These are phyloP conservation scores for Chalcosyrphus nemorum DNA, from an alignment of 2,888 invertebrate genomes.

Conservation along the genomic window DNA sequence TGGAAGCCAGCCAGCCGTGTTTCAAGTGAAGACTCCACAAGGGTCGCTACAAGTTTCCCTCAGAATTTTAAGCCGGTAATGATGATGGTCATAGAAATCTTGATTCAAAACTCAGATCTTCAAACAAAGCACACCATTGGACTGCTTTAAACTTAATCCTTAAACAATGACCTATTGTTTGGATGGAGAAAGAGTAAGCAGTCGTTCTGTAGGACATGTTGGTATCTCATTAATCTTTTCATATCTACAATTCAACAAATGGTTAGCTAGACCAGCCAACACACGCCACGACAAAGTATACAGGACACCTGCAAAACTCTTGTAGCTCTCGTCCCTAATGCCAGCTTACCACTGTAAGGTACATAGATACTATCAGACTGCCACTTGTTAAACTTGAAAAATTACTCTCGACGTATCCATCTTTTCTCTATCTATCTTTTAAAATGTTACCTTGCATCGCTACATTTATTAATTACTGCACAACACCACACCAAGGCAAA, in stretches of 20 bases:
- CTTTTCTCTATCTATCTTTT: constrained; percentile 41
- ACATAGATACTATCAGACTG: constrained; percentile 1
- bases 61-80: too few species aligned
- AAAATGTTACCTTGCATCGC: constrained; percentile 43
- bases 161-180: too few species aligned
- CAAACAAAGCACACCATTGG: too few species aligned
- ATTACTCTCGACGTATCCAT: constrained; percentile 57
- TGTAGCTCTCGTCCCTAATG: constrained; percentile 6
- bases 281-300: constrained; percentile 2
- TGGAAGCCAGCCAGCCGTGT: too few species aligned
- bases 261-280: background rate
- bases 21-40: too few species aligned
- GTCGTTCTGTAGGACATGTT: too few species aligned
- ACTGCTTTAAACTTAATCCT: too few species aligned
- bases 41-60: too few species aligned
- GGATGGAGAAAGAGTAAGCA: too few species aligned
- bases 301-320: constrained; percentile 31
- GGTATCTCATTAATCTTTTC: too few species aligned
- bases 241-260: constrained; percentile 24
- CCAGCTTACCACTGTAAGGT: constrained; percentile 28
- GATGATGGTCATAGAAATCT: too few species aligned
- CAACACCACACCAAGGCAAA: constrained; percentile 21
- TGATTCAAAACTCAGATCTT: too few species aligned
- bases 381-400: constrained; percentile 67
- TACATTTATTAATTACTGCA: constrained; percentile 61